phyloP scores from a whole-genome alignment of 2,113 vertebrate genomes.

The Micromys minutus region DNA sequence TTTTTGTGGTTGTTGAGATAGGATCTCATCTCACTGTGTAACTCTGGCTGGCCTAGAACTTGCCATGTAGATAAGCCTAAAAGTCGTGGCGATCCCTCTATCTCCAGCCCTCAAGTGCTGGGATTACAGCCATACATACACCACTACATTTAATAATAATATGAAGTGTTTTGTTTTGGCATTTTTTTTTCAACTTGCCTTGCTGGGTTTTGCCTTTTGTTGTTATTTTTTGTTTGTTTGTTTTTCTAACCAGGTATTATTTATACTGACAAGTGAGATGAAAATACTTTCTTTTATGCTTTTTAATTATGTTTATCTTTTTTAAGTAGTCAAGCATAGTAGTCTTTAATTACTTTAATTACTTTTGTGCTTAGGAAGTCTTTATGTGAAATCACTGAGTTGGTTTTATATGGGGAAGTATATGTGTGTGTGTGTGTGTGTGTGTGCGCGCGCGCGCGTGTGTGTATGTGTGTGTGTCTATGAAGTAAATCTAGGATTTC shows the following conservation, averaged over 20 bases:
- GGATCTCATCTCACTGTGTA: not conserved
- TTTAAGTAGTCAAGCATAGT: not conserved
- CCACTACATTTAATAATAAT: not conserved
- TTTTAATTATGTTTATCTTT: conserved; percentile 15
- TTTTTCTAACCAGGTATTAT: not conserved
- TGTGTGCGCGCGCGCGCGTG: not conserved
- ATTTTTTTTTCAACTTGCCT: not conserved
- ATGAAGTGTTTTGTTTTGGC: not conserved
- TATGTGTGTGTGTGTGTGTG: not conserved
- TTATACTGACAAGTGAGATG: not conserved
- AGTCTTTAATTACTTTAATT: conserved; percentile 20
- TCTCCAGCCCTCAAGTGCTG: not conserved
- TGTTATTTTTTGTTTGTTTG: not conserved
- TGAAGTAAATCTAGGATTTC: not conserved
- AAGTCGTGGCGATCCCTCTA: not conserved
- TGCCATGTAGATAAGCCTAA: not conserved
- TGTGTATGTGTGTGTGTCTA: not conserved
- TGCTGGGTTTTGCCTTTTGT: not conserved
- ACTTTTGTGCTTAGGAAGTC: conserved; percentile 15
- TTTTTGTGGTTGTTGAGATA: not conserved
- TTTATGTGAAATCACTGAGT: conserved; percentile 7
- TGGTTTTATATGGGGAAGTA: not conserved
- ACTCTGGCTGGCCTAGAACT: not conserved
- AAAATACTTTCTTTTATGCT: not conserved
- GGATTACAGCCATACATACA: not conserved